These are phyloP conservation scores for Steinernema scapterisci DNA, from an alignment of 2,888 invertebrate species.

Conservation along the genomic window DNA sequence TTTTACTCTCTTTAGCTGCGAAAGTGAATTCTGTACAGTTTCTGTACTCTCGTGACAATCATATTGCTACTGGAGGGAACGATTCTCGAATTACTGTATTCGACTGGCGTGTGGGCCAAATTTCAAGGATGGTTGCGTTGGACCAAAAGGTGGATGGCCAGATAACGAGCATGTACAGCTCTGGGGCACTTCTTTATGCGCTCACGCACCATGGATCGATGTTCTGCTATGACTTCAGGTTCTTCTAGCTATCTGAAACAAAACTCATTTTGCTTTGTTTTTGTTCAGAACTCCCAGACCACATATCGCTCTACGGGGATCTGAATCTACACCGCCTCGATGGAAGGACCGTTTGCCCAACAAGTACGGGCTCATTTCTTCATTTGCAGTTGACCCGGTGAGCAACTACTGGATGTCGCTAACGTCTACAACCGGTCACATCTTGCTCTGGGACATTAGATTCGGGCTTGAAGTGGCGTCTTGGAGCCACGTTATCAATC, in stretches of 20 bases:
- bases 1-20: conserved; percentile 37
- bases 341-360: conserved; percentile 12
- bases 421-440: conserved; percentile 46
- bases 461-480: conserved; percentile 50
- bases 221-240: conserved; percentile 59
- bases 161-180: conserved; percentile 40
- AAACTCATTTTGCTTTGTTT: too few relatives aligned
- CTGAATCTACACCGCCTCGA: not conserved
- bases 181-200: conserved; percentile 49
- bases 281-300: too few relatives aligned
- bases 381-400: conserved; percentile 58
- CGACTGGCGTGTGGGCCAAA: conserved; percentile 42
- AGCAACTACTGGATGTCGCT: conserved; percentile 62
- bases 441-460: conserved; percentile 60
- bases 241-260: not conserved
- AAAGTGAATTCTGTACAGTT: conserved; percentile 46
- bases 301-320: too few relatives aligned
- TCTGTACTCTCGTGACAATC: conserved; percentile 38
- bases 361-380: conserved; percentile 50
- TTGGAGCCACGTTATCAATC: conserved; percentile 38
- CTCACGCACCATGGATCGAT: conserved; percentile 59
- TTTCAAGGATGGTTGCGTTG: conserved; percentile 41
- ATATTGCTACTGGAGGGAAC: conserved; percentile 42
- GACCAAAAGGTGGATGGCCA: conserved; percentile 44
- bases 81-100: conserved; percentile 33